Evolutionary conservation across 2,113 vertebrate genomes (phyloP).

Genomic region (Indicator maculatus): DNA sequence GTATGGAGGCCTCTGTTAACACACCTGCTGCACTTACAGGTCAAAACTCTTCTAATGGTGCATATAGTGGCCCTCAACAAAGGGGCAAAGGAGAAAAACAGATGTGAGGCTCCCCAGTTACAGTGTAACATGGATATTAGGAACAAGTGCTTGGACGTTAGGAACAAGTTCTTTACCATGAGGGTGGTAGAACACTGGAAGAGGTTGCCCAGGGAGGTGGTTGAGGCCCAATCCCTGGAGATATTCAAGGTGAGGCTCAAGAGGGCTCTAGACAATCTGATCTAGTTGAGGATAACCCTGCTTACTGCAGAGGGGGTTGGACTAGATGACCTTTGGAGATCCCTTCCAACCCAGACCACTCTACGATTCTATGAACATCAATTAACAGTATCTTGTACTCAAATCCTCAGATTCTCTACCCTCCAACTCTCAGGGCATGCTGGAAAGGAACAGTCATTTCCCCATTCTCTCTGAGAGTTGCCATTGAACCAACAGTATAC

Average conservation of each 20-base stretch:
- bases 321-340: too few species aligned
- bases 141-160: too few species aligned
- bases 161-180: too few species aligned
- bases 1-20: neutral
- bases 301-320: too few species aligned
- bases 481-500: neutral
- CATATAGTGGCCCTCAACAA: slow-evolving; percentile 14
- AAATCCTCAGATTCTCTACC: neutral
- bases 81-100: neutral
- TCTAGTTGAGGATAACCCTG: too few species aligned
- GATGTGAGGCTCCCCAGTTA: neutral
- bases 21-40: neutral
- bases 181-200: too few species aligned
- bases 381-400: neutral
- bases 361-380: neutral
- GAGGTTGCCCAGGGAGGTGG: too few species aligned
- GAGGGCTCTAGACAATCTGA: too few species aligned
- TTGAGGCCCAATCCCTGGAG: too few species aligned
- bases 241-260: too few species aligned
- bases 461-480: neutral
- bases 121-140: neutral
- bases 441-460: neutral
- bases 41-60: slow-evolving; percentile 34
- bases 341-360: too few species aligned
- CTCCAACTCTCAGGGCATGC: neutral